Evolutionary conservation across 2,888 invertebrate genomes (phyloP), one percentile per base, ranked within the genome.

Genomic region (Cosmopolites sordidus): DNA sequence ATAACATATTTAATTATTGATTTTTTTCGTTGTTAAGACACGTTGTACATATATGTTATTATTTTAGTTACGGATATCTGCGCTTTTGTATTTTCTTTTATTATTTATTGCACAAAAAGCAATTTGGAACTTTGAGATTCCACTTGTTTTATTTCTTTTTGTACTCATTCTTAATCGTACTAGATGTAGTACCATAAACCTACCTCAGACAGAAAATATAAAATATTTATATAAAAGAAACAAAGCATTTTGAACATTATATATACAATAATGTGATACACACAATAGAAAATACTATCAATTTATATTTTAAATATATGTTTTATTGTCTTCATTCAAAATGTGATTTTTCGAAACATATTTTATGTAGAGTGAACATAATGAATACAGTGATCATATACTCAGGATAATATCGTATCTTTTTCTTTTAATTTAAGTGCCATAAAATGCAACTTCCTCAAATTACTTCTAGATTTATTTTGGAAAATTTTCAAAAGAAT

Each of bases 351-450:
- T 6, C n/a, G n/a, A n/a, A n/a, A n/a, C 12, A 33, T 33, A 33
- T 33, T 33, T 33, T 33, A 12, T 33, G 33, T 33, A 33, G 11
- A 33, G 11, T 33, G 11, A 9, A 33, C n/a, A 33, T 33, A 33
- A 33, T 11, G 11, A 3, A 12, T 9, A 33, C 33, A 33, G 33
- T 33, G 33, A 33, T 33, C 3, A 12, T 33, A 33, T 33, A 47
- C 54, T 55, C 54, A 55, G 54, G 54, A 51, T 42, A 17, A 30
- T 42, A 18, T 17, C 30, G 12, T 40, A 42, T 46, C 11, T 8
- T 22, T 22, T 22, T 33, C 12, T 33, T 11, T 33, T 33, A 33
- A 33, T 33, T 33, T 33, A 27, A 33, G 33, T 33, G 33, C 33
- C 33, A 33, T 33, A 12, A 3, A 3, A 22, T 22, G 22, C 3